Evolutionary conservation across 2,797 vertebrate genomes (phyloP), one percentile per base, ranked within the genome.

Genomic region (Cottoperca gobio): DNA sequence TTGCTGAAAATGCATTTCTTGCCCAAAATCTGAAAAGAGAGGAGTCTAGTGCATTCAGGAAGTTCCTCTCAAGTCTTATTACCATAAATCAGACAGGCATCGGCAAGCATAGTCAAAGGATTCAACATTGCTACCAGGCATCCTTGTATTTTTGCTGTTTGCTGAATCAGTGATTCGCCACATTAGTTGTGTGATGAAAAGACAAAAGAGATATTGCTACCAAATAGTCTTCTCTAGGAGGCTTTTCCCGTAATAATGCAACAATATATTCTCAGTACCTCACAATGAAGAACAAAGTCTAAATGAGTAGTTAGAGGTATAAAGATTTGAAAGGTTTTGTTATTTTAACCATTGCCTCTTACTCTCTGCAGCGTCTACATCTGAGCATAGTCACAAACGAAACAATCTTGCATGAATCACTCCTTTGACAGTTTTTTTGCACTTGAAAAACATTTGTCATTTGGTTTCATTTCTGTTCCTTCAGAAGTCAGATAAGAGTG

Each of bases 1-100:
- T 80, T 86, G 86, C 86, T 91, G 85, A 91, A 91, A 87, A 87
- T 59, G 88, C 90, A 84, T 40, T 86, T 91, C 80, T 82, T 37
- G 50, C 82, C 76, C 72, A 77, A 89, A 91, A 82, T 45, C n/a
- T 8, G 6, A 73, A 79, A 72, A 63, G 45, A 77, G 66, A 63
- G 28, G 8, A 83, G 69, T 33, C 19, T 17, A 19, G 71, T 17
- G 59, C 39, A 64, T 86, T 85, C 70, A 74, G 54, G 70, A 86
- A 49, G 19, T 52, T 82, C 69, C 46, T 83, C 58, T 79, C 53
- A 89, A 87, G 63, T 48, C 76, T 85, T 70, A 88, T 91, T 88
- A 80, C 49, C 89, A 90, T 92, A 89, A 90, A 88, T 81, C 82
- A 91, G 80, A 87, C 83, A 79, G 72, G 73, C 79, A 82, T 88